phyloP scores from a whole-genome alignment of 2,113 vertebrate genomes.

The Rhinolophus ferrumequinum region DNA sequence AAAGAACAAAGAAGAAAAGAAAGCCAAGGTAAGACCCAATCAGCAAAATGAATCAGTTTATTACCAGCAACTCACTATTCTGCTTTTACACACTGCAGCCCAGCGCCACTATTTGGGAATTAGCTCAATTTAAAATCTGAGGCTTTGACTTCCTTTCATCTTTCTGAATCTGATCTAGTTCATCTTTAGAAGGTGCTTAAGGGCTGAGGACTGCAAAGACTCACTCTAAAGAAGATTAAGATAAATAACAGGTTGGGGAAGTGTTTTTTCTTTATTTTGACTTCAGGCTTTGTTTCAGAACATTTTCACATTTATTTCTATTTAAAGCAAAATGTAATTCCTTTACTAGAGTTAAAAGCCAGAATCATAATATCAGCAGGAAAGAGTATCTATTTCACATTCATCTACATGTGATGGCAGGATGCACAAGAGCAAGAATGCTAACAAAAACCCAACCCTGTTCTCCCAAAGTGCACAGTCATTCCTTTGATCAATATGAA shows the following conservation, averaged over 20 bases:
- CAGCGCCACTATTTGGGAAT: not conserved
- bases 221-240: constrained; percentile 68
- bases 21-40: not conserved
- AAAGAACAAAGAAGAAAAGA: not conserved
- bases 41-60: not conserved
- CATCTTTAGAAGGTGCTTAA: constrained; percentile 68
- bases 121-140: not conserved
- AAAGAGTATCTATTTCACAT: not conserved
- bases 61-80: not conserved
- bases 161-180: constrained; percentile 63
- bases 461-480: not conserved
- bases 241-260: constrained; percentile 50
- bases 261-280: constrained; percentile 28
- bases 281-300: constrained; percentile 45
- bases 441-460: not conserved
- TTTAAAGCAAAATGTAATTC: constrained; percentile 46
- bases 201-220: constrained; percentile 2
- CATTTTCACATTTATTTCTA: constrained; percentile 54
- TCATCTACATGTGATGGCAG: not conserved
- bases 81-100: not conserved
- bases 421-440: not conserved
- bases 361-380: not conserved
- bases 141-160: constrained; percentile 62
- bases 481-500: not conserved
- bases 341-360: not conserved